A percentile compares a stretch with the other conserved stretches of the same genome.
These are phyloP conservation scores for Drosophila erecta DNA, from an alignment of 1,140 invertebrate genomes.

Conservation along the genomic window DNA sequence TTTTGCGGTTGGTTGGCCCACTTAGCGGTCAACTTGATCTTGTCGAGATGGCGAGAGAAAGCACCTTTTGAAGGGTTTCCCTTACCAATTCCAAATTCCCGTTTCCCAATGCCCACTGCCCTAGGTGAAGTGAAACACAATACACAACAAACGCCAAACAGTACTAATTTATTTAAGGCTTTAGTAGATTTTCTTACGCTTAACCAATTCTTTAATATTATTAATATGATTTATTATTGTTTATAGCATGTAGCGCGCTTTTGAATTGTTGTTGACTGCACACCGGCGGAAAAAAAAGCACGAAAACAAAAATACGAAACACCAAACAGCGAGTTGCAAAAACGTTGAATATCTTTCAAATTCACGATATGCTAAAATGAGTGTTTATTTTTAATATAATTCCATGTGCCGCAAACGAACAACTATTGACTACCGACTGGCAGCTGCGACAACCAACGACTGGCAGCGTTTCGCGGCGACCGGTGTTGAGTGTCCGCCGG, in stretches of 20 bases:
- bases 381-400: constrained; percentile 13
- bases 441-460: constrained; percentile 73
- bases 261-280: constrained; percentile 70
- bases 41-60: constrained; percentile 5
- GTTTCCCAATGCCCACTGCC: background rate
- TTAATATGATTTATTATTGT: constrained; percentile 13
- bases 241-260: constrained; percentile 54
- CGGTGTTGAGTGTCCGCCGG: constrained; percentile 76
- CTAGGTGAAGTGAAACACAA: constrained; percentile 10
- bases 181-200: constrained; percentile 18
- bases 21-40: constrained; percentile 23
- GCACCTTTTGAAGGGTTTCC: constrained; percentile 1
- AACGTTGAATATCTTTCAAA: background rate
- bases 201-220: background rate
- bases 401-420: constrained; percentile 48
- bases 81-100: background rate
- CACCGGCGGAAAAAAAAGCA: constrained; percentile 46
- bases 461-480: constrained; percentile 64
- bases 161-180: constrained; percentile 42
- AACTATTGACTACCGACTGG: constrained; percentile 17
- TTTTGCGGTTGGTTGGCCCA: constrained; percentile 33
- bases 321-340: constrained; percentile 14
- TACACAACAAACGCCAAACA: constrained; percentile 13
- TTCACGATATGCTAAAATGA: constrained; percentile 17
- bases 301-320: constrained; percentile 16